These are phyloP conservation scores for Engystomops pustulosus DNA, from an alignment of 2,113 vertebrate genomes.

Conservation along the genomic window DNA sequence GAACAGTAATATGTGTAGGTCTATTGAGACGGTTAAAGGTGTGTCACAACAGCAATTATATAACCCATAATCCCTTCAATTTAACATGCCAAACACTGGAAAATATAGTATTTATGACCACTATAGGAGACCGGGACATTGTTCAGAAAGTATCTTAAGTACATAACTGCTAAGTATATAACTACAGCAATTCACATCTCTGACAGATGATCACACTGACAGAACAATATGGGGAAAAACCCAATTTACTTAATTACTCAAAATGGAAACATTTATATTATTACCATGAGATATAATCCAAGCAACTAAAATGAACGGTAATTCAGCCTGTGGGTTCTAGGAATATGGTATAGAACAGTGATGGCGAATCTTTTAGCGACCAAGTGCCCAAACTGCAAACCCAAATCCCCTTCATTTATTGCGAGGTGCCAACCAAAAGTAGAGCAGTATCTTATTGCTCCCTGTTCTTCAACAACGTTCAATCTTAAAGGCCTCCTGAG, in stretches of 20 bases:
- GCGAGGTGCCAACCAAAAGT: too few relatives aligned
- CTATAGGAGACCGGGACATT: background rate
- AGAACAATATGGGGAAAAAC: background rate
- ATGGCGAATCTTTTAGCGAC: too few relatives aligned
- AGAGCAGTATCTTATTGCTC: too few relatives aligned
- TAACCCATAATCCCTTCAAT: background rate
- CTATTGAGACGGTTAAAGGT: background rate
- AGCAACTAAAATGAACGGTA: background rate
- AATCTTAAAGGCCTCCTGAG: too few relatives aligned
- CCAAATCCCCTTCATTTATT: too few relatives aligned
- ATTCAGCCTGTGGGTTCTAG: too few relatives aligned
- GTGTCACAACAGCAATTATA: background rate
- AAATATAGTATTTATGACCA: background rate
- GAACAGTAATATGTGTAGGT: background rate
- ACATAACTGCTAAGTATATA: background rate
- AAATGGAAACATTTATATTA: background rate
- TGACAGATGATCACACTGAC: background rate
- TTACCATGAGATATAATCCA: background rate
- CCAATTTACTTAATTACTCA: background rate
- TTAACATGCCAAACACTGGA: background rate
- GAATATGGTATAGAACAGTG: too few relatives aligned
- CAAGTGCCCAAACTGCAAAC: too few relatives aligned
- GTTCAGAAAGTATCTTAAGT: background rate
- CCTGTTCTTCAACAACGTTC: too few relatives aligned
- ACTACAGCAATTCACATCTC: background rate